These are phyloP conservation scores for Acrobasis suavella DNA, from an alignment of 2,888 invertebrate genomes.

Conservation along the genomic window DNA sequence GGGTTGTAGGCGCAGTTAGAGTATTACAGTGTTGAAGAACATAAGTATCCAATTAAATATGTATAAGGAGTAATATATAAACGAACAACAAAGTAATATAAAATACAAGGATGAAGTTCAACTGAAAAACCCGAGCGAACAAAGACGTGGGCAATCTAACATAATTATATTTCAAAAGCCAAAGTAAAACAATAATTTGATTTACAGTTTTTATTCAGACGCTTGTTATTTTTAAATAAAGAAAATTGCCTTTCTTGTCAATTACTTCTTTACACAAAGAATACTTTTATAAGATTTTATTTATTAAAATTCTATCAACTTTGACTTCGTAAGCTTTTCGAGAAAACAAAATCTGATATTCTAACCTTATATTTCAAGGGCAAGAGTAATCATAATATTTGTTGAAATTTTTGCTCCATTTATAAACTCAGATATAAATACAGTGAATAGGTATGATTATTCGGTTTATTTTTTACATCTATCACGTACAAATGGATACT, in stretches of 20 bases:
- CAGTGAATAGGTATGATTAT: too few relatives aligned
- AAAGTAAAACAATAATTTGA: neutral
- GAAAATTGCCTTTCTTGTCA: neutral
- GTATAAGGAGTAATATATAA: too few relatives aligned
- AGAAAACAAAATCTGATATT: neutral
- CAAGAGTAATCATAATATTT: neutral
- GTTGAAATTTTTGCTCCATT: neutral
- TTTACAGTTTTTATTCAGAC: neutral
- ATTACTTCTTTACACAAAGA: neutral
- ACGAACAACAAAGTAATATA: too few relatives aligned
- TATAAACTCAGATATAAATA: neutral
- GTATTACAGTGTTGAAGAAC: too few relatives aligned
- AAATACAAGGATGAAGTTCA: too few relatives aligned
- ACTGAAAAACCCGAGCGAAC: too few relatives aligned
- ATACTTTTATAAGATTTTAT: neutral
- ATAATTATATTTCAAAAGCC: neutral
- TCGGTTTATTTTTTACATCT: too few relatives aligned
- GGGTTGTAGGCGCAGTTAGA: too few relatives aligned
- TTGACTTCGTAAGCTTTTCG: neutral
- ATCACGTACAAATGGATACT: too few relatives aligned
- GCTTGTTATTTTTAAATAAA: constrained; percentile 1
- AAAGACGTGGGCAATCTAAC: neutral
- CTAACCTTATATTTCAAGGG: neutral
- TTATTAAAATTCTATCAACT: neutral
- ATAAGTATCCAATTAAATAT: too few relatives aligned